phyloP scores from a whole-genome alignment of 2,797 vertebrate genomes.

The Tokudaia tokunoshimensis region DNA sequence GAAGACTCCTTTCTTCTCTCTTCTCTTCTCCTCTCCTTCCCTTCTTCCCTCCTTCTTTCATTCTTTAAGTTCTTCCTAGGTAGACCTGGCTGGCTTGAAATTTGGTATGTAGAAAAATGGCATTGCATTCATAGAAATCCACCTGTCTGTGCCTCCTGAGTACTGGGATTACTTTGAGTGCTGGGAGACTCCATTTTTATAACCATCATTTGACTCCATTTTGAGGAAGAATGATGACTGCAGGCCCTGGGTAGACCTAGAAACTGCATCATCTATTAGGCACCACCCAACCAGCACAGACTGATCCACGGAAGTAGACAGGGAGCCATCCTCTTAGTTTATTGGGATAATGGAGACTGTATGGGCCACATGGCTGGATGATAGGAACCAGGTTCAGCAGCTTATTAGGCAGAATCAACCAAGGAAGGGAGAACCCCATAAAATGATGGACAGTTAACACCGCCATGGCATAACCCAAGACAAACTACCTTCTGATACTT shows the following conservation, averaged over 20 bases:
- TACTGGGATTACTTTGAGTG: not conserved
- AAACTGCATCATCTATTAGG: not conserved
- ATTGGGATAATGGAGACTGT: not conserved
- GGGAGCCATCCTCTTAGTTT: not conserved
- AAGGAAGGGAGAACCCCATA: not conserved
- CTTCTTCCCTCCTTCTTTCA: no score
- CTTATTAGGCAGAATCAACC: not conserved
- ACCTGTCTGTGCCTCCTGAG: not conserved
- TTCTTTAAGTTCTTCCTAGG: not conserved
- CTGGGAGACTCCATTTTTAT: not conserved
- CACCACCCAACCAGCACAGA: not conserved
- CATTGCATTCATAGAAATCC: not conserved
- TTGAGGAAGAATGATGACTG: not conserved
- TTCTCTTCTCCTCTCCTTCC: no score
- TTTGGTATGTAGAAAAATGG: not conserved
- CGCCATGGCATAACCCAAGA: not conserved
- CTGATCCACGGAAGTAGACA: not conserved
- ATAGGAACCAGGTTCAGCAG: not conserved
- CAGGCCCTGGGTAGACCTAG: not conserved
- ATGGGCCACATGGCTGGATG: not conserved
- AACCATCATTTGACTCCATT: not conserved
- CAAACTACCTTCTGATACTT: not conserved
- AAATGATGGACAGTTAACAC: not conserved
- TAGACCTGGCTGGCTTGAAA: not conserved
- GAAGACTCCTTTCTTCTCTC: not conserved